These are phyloP conservation scores for Miltochrista miniata DNA, from an alignment of 2,888 invertebrate genomes.

Conservation along the genomic window DNA sequence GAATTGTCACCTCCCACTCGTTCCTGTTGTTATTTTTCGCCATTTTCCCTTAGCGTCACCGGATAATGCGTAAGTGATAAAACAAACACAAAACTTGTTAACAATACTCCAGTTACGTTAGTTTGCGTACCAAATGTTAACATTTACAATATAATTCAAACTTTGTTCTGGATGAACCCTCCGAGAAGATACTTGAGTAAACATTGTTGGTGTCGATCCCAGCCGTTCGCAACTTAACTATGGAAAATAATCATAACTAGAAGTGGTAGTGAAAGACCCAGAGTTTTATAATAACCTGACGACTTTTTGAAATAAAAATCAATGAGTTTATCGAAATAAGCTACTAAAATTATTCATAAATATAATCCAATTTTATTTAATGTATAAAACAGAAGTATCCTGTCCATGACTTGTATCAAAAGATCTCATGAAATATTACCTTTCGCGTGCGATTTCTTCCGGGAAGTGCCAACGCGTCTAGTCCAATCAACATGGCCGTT, in stretches of 20 bases:
- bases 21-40: conserved; percentile 62
- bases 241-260: conserved; percentile 32
- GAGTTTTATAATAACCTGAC: conserved; percentile 25
- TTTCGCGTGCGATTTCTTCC: conserved; percentile 63
- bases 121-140: conserved; percentile 51
- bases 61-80: conserved; percentile 56
- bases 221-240: conserved; percentile 35
- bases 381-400: conserved; percentile 44
- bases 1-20: conserved; percentile 67
- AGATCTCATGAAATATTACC: conserved; percentile 63
- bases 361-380: conserved; percentile 33
- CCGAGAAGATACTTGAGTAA: conserved; percentile 44
- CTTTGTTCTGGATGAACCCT: conserved; percentile 43
- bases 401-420: conserved; percentile 51
- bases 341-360: neutral
- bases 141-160: conserved; percentile 58
- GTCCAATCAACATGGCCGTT: conserved; percentile 64
- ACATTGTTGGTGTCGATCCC: conserved; percentile 38
- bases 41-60: conserved; percentile 46
- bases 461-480: conserved; percentile 56
- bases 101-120: conserved; percentile 48
- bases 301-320: neutral
- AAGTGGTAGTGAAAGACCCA: conserved; percentile 20
- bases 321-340: too few species aligned
- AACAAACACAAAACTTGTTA: conserved; percentile 55